Conservation (phyloP, 2,888 invertebrate genomes). For the Cephus pulcher region DNA sequence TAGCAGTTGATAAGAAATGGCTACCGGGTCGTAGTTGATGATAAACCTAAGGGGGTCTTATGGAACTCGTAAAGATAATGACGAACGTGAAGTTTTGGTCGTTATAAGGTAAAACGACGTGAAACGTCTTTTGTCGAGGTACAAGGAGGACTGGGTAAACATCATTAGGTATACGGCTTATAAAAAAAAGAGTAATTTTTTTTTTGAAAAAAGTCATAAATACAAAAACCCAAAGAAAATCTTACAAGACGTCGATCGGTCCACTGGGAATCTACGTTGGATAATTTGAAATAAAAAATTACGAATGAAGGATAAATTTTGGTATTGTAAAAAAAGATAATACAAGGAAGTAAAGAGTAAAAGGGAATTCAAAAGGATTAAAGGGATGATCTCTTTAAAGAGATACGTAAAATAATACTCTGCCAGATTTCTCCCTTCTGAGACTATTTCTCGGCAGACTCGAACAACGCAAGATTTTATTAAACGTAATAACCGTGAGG, state of each 20-base stretch:
- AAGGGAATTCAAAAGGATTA: background rate
- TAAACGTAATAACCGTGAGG: conserved; percentile 29
- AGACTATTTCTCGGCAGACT: conserved; percentile 36
- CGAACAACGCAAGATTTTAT: conserved; percentile 32
- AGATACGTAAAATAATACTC: too few relatives aligned
- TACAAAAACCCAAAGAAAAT: too few relatives aligned
- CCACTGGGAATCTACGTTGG: too few relatives aligned
- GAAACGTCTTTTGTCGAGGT: too few relatives aligned
- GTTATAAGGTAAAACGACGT: conserved; percentile 33
- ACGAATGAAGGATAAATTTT: too few relatives aligned
- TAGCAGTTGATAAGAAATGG: too few relatives aligned
- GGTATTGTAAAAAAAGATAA: background rate
- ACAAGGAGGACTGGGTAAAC: conserved; percentile 37
- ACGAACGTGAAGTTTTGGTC: conserved; percentile 19
- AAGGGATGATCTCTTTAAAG: conserved; percentile 15
- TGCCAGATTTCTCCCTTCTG: conserved; percentile 27
- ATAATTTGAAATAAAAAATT: too few relatives aligned
- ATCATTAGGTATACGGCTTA: conserved; percentile 31
- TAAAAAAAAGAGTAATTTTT: too few relatives aligned
- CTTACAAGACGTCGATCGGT: too few relatives aligned
- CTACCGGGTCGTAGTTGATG: conserved; percentile 28
- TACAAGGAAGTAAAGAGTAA: conserved; percentile 3
- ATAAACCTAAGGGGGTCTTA: conserved; percentile 36
- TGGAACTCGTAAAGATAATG: conserved; percentile 36
- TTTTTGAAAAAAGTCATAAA: too few relatives aligned